Base-by-base conservation (phyloP, 2,113 vertebrate genomes). In the Marmota monax region DNA sequence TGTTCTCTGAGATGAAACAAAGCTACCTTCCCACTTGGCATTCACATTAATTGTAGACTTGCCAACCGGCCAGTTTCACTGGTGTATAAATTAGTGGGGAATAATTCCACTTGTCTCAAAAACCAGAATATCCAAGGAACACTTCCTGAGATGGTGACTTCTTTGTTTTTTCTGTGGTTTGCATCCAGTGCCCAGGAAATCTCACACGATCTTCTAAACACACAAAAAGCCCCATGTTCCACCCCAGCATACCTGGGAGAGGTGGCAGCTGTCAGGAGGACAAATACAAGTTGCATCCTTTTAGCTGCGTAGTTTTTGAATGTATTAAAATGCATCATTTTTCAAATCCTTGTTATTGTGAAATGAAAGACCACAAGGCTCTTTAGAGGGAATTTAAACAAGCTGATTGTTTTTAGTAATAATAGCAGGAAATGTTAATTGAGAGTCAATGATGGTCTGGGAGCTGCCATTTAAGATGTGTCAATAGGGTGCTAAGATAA, bases 31-130 rank as follows among this genome's bases (percentile, higher is more conserved):
- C 97, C 98, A 98, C 98, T 98, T 98, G 98, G 98, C 98, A 98
- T 98, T 98, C 98, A 65, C 98, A 98, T 99, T 99, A 98, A 99
- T 99, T 98, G 99, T 98, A 98, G 97, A 98, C 98, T 99, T 99
- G 98, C 98, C 98, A 99, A 98, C 97, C 94, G 97, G 97, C 98
- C 97, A 95, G 98, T 98, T 99, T 98, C 98, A 97, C 67, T 98
- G 98, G 98, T 98, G 97, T 98, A 98, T 98, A 98, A 98, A 99
- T 99, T 98, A 99, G 97, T 97, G 95, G 96, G 97, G 98, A 98
- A 99, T 98, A 98, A 99, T 99, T 98, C 98, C 97, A 98, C 97
- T 98, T 98, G 98, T 98, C 98, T 98, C 96, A 98, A 97, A 98
- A 98, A 95, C 98, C 97, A 97, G 98, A 98, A 96, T 98, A 98